Conservation (phyloP, 2,797 vertebrate species). For the Paedocypris micromegethes region DNA sequence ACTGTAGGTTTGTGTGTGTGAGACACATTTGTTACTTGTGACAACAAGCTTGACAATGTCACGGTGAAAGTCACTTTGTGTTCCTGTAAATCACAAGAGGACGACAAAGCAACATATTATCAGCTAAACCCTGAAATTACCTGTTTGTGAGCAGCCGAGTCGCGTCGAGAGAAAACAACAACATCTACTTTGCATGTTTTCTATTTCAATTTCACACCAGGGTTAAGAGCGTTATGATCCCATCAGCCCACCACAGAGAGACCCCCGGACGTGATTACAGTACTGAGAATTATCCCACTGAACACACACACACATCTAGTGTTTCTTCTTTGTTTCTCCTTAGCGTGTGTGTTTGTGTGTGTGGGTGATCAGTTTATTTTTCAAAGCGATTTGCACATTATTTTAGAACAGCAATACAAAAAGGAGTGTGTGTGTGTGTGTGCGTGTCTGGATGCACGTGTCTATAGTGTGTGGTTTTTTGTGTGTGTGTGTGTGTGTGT, state of each 20-base stretch:
- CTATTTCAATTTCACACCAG: conserved; percentile 28
- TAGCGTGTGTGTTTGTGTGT: too few species aligned
- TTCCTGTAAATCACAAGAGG: conserved; percentile 36
- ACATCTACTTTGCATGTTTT: conserved; percentile 36
- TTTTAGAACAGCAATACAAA: too few species aligned
- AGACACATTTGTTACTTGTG: not conserved
- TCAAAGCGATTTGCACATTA: too few species aligned
- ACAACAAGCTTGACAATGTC: conserved; percentile 36
- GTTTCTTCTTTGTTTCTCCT: too few species aligned
- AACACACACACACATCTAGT: too few species aligned
- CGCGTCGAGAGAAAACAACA: not conserved
- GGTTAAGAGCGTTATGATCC: conserved; percentile 32
- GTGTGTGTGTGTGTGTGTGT: too few species aligned
- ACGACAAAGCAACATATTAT: conserved; percentile 22
- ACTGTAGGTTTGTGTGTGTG: too few species aligned
- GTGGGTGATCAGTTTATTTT: too few species aligned
- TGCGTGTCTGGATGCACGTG: too few species aligned
- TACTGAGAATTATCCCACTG: conserved; percentile 17
- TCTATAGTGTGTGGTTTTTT: too few species aligned
- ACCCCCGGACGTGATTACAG: conserved; percentile 28
- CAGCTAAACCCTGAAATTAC: conserved; percentile 38
- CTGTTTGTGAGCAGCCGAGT: conserved; percentile 29
- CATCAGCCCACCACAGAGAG: not conserved
- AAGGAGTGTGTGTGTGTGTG: too few species aligned
- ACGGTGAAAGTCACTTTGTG: conserved; percentile 40